Evolutionary conservation across 2,797 vertebrate genomes (phyloP).

Genomic region (Labroides dimidiatus): DNA sequence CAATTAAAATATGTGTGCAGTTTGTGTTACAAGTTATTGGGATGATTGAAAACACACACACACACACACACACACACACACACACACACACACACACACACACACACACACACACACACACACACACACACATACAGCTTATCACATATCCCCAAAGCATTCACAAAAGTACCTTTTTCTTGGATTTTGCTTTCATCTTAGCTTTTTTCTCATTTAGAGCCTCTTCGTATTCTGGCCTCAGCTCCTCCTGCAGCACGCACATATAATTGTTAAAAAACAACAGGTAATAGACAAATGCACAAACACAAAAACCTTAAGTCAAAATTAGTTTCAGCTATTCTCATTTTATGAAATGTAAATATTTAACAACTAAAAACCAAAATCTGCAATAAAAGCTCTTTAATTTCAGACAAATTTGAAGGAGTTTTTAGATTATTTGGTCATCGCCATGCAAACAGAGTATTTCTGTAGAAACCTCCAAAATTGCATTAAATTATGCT

Average conservation of each 20-base stretch:
- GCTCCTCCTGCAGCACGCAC: constrained; percentile 85
- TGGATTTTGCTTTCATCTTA: constrained; percentile 78
- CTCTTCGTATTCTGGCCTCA: constrained; percentile 94
- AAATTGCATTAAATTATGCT: too few species aligned
- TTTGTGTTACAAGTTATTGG: not conserved
- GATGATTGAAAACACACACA: not conserved
- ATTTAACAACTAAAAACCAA: too few species aligned
- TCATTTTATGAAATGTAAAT: not conserved
- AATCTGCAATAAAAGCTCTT: too few species aligned
- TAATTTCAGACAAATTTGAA: too few species aligned
- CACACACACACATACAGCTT: constrained; percentile 1
- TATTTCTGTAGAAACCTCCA: too few species aligned
- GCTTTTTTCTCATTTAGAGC: constrained; percentile 90
- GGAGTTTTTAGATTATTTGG: too few species aligned
- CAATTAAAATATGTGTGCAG: not conserved
- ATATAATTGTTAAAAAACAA: not conserved
- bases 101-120: too few species aligned
- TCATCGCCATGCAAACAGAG: not conserved
- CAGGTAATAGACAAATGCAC: not conserved
- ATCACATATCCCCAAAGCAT: too few species aligned
- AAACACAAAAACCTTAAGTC: not conserved
- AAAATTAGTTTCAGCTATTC: not conserved
- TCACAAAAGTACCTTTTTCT: constrained; percentile 68
- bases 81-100: too few species aligned
- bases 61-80: too few species aligned